Conservation (phyloP, 2,888 invertebrate species). For the Eilema griseolum region DNA sequence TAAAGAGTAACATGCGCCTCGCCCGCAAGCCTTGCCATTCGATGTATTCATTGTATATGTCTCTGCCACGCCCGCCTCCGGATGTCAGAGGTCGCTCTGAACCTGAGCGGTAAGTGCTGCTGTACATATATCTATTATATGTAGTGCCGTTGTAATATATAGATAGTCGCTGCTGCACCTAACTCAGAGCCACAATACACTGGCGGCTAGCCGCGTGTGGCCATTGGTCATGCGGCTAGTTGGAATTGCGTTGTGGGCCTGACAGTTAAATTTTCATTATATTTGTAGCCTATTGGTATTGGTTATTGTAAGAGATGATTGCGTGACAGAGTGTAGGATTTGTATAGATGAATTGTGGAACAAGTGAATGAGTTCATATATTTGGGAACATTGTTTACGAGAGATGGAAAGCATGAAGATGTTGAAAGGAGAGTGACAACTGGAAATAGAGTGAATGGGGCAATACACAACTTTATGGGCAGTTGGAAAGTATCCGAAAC, state of each 20-base stretch:
- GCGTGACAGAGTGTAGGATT: too few species aligned
- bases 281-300: too few species aligned
- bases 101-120: conserved; percentile 69
- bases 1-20: conserved; percentile 32
- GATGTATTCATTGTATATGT: conserved; percentile 63
- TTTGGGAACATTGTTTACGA: too few species aligned
- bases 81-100: conserved; percentile 70
- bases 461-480: too few species aligned
- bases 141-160: neutral
- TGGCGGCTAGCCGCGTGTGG: neutral
- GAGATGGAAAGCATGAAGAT: too few species aligned
- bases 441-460: too few species aligned
- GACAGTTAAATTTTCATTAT: neutral
- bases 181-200: neutral
- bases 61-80: conserved; percentile 55
- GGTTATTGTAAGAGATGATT: too few species aligned
- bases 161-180: neutral
- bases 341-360: too few species aligned
- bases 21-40: conserved; percentile 23
- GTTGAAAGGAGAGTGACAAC: too few species aligned
- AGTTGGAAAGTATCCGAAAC: too few species aligned
- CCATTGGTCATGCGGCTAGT: neutral
- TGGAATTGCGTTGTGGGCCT: neutral
- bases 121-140: conserved; percentile 13
- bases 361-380: too few species aligned